These are phyloP conservation scores for Epistrophe grossulariae DNA, from an alignment of 2,888 invertebrate species.

Conservation along the genomic window DNA sequence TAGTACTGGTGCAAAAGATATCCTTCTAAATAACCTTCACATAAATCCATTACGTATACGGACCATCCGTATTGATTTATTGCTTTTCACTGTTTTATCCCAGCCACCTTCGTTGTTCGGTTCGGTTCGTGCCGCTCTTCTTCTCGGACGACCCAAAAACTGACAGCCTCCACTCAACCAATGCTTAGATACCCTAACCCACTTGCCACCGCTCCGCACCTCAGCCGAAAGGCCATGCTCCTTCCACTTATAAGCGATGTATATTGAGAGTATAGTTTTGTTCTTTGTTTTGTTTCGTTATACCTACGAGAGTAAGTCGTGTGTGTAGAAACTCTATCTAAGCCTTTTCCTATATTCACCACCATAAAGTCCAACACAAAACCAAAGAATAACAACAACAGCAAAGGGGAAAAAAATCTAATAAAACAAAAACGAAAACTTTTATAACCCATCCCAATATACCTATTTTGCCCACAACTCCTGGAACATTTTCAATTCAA, in stretches of 20 bases:
- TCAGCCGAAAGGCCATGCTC: slow-evolving; percentile 12
- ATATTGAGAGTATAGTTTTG: slow-evolving; percentile 59
- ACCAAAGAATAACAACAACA: slow-evolving; percentile 51
- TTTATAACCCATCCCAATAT: slow-evolving; percentile 52
- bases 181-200: slow-evolving; percentile 31
- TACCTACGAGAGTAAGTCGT: slow-evolving; percentile 52
- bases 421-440: slow-evolving; percentile 64
- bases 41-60: slow-evolving; percentile 76
- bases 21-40: slow-evolving; percentile 76
- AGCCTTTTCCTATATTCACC: slow-evolving; percentile 73
- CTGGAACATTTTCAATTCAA: slow-evolving; percentile 74
- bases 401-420: slow-evolving; percentile 27
- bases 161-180: slow-evolving; percentile 69
- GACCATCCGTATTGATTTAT: slow-evolving; percentile 79
- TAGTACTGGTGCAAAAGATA: slow-evolving; percentile 75
- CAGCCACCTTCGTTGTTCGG: slow-evolving; percentile 55
- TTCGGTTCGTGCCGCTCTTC: slow-evolving; percentile 17
- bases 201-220: too few species aligned
- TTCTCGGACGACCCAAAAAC: slow-evolving; percentile 59
- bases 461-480: slow-evolving; percentile 46
- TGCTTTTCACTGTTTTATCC: slow-evolving; percentile 78
- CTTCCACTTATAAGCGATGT: slow-evolving; percentile 59
- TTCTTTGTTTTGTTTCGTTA: slow-evolving; percentile 67
- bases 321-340: slow-evolving; percentile 65
- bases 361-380: slow-evolving; percentile 60